A percentile compares a stretch with the other conserved stretches of the same genome.
phyloP scores from a whole-genome alignment of 2,888 invertebrate genomes.

The Lamellibrachia satsuma region DNA sequence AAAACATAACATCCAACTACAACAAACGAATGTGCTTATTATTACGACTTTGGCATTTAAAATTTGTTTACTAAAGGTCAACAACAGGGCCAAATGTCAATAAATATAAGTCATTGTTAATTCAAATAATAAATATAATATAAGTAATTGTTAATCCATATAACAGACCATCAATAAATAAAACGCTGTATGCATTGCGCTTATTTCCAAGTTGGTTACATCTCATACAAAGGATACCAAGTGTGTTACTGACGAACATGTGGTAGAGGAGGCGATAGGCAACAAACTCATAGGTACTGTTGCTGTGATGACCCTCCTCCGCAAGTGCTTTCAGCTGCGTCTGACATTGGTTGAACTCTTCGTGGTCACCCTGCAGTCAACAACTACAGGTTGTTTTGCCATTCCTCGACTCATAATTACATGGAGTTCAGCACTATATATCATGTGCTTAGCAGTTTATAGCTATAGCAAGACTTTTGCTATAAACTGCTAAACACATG shows the following conservation, averaged over 20 bases:
- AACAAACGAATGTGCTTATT: too few species aligned
- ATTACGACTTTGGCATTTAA: too few species aligned
- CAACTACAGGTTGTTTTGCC: neutral
- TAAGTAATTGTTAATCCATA: too few species aligned
- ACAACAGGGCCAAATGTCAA: too few species aligned
- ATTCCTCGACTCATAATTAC: neutral
- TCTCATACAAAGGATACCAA: slow-evolving; percentile 73
- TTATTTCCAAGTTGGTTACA: neutral
- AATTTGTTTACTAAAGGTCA: too few species aligned
- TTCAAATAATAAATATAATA: too few species aligned
- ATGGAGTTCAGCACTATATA: neutral
- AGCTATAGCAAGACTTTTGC: too few species aligned
- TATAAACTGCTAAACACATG: too few species aligned
- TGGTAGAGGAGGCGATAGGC: slow-evolving; percentile 97
- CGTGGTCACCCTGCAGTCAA: slow-evolving; percentile 82
- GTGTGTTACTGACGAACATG: slow-evolving; percentile 95
- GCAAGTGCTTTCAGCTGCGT: slow-evolving; percentile 97
- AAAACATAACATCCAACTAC: neutral
- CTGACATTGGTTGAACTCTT: slow-evolving; percentile 99
- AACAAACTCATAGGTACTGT: slow-evolving; percentile 78
- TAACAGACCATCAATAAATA: too few species aligned
- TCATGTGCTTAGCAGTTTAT: too few species aligned
- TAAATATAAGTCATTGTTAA: too few species aligned
- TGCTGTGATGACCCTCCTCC: slow-evolving; percentile 52
- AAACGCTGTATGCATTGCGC: too few species aligned